Conservation (phyloP, 2,888 invertebrate genomes). For the Hemistola chrysoprasaria region DNA sequence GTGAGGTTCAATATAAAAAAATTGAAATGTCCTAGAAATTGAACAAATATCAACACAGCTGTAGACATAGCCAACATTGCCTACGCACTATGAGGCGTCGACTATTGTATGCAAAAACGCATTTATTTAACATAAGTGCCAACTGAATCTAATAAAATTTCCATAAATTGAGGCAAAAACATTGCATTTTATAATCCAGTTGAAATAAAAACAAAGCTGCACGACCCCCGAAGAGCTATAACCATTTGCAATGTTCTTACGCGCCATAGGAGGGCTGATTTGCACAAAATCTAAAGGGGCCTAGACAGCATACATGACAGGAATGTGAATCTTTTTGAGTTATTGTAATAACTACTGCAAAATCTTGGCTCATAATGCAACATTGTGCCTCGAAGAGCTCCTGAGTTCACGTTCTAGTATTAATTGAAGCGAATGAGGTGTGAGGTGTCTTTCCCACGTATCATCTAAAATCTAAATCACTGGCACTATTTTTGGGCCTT, state of each 20-base stretch:
- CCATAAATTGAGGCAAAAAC: constrained; percentile 24
- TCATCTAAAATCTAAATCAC: too few species aligned
- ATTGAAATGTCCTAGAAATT: constrained; percentile 4
- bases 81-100: constrained; percentile 38
- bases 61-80: constrained; percentile 17
- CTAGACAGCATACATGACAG: constrained; percentile 1
- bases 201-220: constrained; percentile 10
- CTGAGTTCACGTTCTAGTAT: too few species aligned
- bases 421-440: too few species aligned
- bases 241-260: constrained; percentile 1
- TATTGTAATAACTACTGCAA: background rate
- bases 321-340: constrained; percentile 2
- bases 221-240: constrained; percentile 6
- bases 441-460: too few species aligned
- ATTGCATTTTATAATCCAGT: constrained; percentile 24
- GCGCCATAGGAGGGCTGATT: constrained; percentile 6
- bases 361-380: too few species aligned
- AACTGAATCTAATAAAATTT: constrained; percentile 30
- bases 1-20: too few species aligned
- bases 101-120: constrained; percentile 41
- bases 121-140: constrained; percentile 38
- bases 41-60: background rate
- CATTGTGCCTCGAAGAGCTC: too few species aligned
- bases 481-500: too few species aligned
- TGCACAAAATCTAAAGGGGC: constrained; percentile 4